Evolutionary conservation across 2,888 invertebrate genomes (phyloP), one percentile per base, ranked within the genome.

Genomic region (Boloria selene): DNA sequence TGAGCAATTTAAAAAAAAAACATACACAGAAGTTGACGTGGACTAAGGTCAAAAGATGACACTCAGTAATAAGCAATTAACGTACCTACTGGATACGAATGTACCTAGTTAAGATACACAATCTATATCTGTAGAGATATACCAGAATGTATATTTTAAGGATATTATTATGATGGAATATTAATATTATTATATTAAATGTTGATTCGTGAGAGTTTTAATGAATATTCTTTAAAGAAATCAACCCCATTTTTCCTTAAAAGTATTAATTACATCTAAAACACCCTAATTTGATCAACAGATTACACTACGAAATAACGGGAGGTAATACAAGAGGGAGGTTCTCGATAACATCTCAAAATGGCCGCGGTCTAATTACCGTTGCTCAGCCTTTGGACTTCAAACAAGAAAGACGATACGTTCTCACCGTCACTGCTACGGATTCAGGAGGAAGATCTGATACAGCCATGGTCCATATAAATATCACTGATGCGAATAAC

Each of bases 401-500:
- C 88, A 98, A 98, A 79, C 96, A 97, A 75, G 98, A 98, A 76
- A 95, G 96, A 69, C 93, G 97, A 64, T 98, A 97, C 78, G 94
- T 97, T 0, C 89, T 97, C n/a, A 97, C 96, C 0, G 94, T 97
- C 0, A 96, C 96, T 0, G 98, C 98, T 0, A 96, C 97, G 0
- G 99, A 99, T 84, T 95, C 97, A 0, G 98, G 98, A 0, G 97
- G 97, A 0, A 92, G 97, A 55, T 95, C 95, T 2, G 98, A 98
- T 76, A 96, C 96, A 0, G 97, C 98, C 0, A 95, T 97, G 61
- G 96, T 99, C 14, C 96, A 97, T 79, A 96, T 99, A 4, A 98
- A 98, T 80, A 95, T 99, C 0, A 96, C 97, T 0, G 98, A 98
- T 86, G 98, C 98, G 0, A 99, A 99, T 85, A 98, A 98, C 79